These are phyloP conservation scores for Zosterops lateralis DNA, from an alignment of 2,113 vertebrate genomes.

Conservation along the genomic window DNA sequence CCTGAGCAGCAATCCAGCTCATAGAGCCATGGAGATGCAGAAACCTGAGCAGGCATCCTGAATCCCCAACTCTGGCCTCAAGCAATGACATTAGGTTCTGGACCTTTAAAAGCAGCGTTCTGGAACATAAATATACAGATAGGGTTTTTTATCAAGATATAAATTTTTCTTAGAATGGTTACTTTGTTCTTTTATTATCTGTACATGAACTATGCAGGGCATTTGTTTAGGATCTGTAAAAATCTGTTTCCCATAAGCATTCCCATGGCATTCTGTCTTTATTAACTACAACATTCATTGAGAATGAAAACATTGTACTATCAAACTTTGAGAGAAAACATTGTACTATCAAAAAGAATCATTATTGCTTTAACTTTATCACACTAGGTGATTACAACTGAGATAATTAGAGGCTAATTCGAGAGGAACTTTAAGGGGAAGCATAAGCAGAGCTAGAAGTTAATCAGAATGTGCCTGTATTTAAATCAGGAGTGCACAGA, in stretches of 20 bases:
- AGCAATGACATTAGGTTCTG: not conserved
- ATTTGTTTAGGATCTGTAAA: constrained; percentile 46
- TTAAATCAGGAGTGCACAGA: not conserved
- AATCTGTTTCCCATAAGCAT: constrained; percentile 67
- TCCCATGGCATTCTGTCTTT: constrained; percentile 19
- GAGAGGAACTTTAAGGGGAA: not conserved
- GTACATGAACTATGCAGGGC: constrained; percentile 31
- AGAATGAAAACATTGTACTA: constrained; percentile 48
- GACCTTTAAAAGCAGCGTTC: not conserved
- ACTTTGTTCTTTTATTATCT: constrained; percentile 57
- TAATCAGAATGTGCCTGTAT: not conserved
- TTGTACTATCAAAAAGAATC: constrained; percentile 43
- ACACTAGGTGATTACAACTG: constrained; percentile 40
- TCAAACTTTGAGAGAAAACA: constrained; percentile 46
- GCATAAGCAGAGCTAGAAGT: not conserved
- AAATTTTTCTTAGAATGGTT: constrained; percentile 30
- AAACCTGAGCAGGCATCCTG: not conserved
- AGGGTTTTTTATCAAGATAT: not conserved
- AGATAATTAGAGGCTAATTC: constrained; percentile 46
- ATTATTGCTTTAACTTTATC: constrained; percentile 60
- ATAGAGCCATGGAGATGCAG: fast-evolving
- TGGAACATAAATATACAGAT: constrained; percentile 14
- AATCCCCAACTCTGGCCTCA: not conserved
- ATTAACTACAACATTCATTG: constrained; percentile 43
- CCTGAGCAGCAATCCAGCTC: not conserved